phyloP scores from a whole-genome alignment of 2,888 invertebrate genomes.

The Serripes groenlandicus region DNA sequence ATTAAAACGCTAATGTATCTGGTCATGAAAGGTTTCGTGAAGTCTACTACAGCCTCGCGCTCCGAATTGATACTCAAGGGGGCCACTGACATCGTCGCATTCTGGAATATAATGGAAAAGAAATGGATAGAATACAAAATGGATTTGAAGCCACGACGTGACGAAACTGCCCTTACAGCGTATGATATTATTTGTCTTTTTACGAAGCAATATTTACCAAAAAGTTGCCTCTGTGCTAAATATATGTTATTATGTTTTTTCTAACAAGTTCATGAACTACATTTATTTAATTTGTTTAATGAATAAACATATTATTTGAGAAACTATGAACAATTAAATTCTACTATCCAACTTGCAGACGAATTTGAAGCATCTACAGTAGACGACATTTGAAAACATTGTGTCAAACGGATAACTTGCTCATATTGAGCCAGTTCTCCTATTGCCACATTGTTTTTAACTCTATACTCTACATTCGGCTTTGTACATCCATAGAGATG shows the following conservation, averaged over 20 bases:
- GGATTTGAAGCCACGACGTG: too few relatives aligned
- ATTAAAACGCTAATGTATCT: constrained; percentile 84
- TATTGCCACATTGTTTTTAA: neutral
- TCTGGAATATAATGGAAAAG: constrained; percentile 72
- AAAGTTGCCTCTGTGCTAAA: too few relatives aligned
- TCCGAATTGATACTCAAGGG: constrained; percentile 84
- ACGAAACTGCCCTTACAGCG: neutral
- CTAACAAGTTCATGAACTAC: too few relatives aligned
- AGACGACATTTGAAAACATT: neutral
- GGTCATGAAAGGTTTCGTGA: constrained; percentile 85
- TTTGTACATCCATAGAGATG: too few relatives aligned
- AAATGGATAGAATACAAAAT: neutral
- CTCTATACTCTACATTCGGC: too few relatives aligned
- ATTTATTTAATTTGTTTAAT: too few relatives aligned
- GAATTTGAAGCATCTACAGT: too few relatives aligned
- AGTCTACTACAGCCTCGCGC: constrained; percentile 84
- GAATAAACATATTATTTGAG: too few relatives aligned
- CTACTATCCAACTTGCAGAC: too few relatives aligned
- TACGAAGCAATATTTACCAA: too few relatives aligned
- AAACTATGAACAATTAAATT: too few relatives aligned
- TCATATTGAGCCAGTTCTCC: neutral
- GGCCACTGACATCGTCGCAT: constrained; percentile 85
- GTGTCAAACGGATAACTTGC: neutral
- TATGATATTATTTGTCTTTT: neutral
- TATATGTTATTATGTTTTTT: too few relatives aligned